These are phyloP conservation scores for Mechanitis messenoides DNA, from an alignment of 2,888 invertebrate species.

Conservation along the genomic window DNA sequence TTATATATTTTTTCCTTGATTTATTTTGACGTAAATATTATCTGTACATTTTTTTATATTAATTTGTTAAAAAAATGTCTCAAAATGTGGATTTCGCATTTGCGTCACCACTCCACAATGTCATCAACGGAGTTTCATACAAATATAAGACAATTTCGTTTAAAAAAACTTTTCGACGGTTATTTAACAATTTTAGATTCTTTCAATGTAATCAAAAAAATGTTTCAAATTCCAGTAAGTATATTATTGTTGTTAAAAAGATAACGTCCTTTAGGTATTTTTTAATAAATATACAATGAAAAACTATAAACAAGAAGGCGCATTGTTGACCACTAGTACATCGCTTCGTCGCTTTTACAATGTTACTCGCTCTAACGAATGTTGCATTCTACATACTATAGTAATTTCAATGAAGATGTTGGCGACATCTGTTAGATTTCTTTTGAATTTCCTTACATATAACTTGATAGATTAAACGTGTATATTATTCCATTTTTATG, in stretches of 20 bases:
- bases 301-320: no score
- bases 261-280: no score
- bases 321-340: no score
- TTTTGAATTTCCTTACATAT: no score
- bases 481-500: no score
- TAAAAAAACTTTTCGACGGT: conserved; percentile 7
- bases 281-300: no score
- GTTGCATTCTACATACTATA: no score
- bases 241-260: not conserved
- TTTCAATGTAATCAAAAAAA: conserved; percentile 15
- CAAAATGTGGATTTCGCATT: conserved; percentile 13
- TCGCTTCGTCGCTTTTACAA: no score
- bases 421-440: no score
- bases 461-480: no score
- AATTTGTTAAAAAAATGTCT: conserved; percentile 14
- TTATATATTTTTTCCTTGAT: conserved; percentile 11
- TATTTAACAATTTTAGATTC: conserved; percentile 17
- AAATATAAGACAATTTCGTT: not conserved
- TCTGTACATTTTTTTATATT: conserved; percentile 17
- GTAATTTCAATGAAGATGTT: no score
- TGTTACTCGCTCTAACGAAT: no score
- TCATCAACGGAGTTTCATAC: not conserved
- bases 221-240: conserved; percentile 18
- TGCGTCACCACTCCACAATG: conserved; percentile 4
- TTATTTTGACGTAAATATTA: conserved; percentile 19